Base-by-base conservation (phyloP, 2,113 vertebrate species). In the Sardina pilchardus region DNA sequence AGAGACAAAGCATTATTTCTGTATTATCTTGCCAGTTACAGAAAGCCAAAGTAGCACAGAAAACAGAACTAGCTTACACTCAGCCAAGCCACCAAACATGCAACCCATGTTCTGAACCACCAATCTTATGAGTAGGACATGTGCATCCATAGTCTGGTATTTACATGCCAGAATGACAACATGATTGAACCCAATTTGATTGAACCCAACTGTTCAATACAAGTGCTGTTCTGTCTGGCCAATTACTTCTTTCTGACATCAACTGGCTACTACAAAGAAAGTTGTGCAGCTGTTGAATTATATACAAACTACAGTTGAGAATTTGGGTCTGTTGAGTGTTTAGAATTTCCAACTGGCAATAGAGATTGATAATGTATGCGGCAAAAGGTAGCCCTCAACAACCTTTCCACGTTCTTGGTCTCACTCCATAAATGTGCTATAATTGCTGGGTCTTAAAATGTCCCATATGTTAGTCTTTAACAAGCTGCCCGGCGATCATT, bases 371-470 rank as follows among this genome's bases (percentile, higher is more conserved):
- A 56, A 53, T 19, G 48, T 53, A 17, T 17, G 48, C 17, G 14
- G 19, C 21, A 75, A 71, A 34, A 71, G 30, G 67, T 75, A 75
- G 26, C 26, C 67, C 67, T 36, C 34, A 75, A 75, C 30, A 75
- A 75, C 67, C 67, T 75, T 75, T 75, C 67, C 67, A 75, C 67
- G 34, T 75, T 16, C 30, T 75, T 36, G 67, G 67, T 75, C 67
- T 75, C 67, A 75, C 67, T 75, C 67, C 67, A 75, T 75, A 75
- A 75, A 75, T 75, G 9, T 78, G 45, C 87, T 85, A 75, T 90
- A 6, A 89, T 90, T 91, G 91, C 84, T 85, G 87, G 86, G 63
- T 91, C 85, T 90, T 89, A 88, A 93, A 91, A 89, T 82, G 84
- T 88, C 87, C 89, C 85, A 87, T 89, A 89, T 91, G 90, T 56